Percentiles rank a stretch among this genome's conserved stretches.
phyloP scores from a whole-genome alignment of 2,888 invertebrate species.

The Herminia tarsipennalis region DNA sequence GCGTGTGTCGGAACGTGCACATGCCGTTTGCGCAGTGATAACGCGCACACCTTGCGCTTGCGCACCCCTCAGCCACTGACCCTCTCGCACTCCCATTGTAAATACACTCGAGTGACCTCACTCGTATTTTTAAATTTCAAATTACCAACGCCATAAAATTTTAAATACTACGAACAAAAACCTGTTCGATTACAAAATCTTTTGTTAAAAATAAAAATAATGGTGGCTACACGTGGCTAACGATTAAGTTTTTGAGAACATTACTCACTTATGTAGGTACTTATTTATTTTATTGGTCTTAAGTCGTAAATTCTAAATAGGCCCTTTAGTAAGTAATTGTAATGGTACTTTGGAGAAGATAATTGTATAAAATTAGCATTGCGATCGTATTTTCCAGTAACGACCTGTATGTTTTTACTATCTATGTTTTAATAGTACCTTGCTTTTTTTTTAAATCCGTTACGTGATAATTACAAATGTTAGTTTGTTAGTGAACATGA shows the following conservation, averaged over 20 bases:
- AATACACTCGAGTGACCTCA: slow-evolving; percentile 35
- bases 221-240: slow-evolving; percentile 32
- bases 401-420: neutral
- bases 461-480: slow-evolving; percentile 1
- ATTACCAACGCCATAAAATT: slow-evolving; percentile 37
- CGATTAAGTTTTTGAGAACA: slow-evolving; percentile 11
- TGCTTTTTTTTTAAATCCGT: neutral
- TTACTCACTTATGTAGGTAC: slow-evolving; percentile 2
- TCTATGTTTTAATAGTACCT: neutral
- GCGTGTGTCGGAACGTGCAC: slow-evolving; percentile 80
- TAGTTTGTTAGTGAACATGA: neutral
- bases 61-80: slow-evolving; percentile 72
- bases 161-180: slow-evolving; percentile 27
- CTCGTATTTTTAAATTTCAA: slow-evolving; percentile 33
- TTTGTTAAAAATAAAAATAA: slow-evolving; percentile 13
- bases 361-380: slow-evolving; percentile 7
- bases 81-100: slow-evolving; percentile 65
- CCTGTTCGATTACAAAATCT: slow-evolving; percentile 27
- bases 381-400: neutral
- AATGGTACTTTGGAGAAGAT: slow-evolving; percentile 1
- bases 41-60: slow-evolving; percentile 80
- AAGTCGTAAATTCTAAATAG: slow-evolving; percentile 17
- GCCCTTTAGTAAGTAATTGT: slow-evolving; percentile 9
- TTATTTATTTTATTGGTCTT: slow-evolving; percentile 22
- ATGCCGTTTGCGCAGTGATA: slow-evolving; percentile 78